A percentile compares a stretch with the other conserved stretches of the same genome.
These are phyloP conservation scores for Calonectris borealis DNA, from an alignment of 2,113 vertebrate genomes.

Conservation along the genomic window DNA sequence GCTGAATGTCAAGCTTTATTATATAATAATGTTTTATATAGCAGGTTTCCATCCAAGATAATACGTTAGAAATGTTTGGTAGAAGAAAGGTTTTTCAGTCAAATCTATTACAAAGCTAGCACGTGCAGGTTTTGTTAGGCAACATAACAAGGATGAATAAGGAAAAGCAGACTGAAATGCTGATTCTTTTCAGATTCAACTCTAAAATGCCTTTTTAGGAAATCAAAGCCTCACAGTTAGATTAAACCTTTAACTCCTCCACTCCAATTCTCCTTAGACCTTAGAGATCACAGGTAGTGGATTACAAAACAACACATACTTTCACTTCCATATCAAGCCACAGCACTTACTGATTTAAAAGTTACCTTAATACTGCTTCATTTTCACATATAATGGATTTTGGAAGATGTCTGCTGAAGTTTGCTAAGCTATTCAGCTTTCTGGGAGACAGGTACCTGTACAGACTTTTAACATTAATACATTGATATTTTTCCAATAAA, in stretches of 20 bases:
- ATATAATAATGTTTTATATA: background rate
- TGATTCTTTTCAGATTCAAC: background rate
- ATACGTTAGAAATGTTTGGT: background rate
- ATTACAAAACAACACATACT: background rate
- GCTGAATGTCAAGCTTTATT: background rate
- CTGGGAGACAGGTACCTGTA: background rate
- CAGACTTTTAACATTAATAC: background rate
- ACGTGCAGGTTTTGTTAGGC: rapidly evolving
- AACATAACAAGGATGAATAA: background rate
- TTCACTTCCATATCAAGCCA: background rate
- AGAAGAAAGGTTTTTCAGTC: background rate
- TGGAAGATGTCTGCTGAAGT: background rate
- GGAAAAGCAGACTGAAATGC: background rate
- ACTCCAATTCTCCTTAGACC: background rate
- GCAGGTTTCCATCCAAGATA: background rate
- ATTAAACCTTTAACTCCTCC: background rate
- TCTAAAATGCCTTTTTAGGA: constrained; percentile 20
- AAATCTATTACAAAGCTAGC: background rate
- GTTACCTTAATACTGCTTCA: background rate
- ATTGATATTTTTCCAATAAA: background rate
- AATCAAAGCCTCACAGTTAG: constrained; percentile 8
- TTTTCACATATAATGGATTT: background rate
- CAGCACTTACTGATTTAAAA: background rate
- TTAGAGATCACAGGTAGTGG: background rate
- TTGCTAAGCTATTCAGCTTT: background rate